Base-by-base conservation (phyloP, 2,113 vertebrate genomes). In the Oxyura jamaicensis region DNA sequence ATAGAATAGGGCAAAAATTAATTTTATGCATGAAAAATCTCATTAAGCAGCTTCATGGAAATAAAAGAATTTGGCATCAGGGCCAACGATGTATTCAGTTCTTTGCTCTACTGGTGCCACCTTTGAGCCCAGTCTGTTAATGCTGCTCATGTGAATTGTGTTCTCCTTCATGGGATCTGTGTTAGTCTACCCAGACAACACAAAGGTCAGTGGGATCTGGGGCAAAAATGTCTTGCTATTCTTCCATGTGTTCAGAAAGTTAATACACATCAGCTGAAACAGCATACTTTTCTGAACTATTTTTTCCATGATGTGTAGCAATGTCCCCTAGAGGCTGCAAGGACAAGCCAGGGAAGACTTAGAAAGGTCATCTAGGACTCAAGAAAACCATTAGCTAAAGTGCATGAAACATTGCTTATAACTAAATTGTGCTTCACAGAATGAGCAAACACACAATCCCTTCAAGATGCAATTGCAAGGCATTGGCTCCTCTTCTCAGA, bases 11-110 rank as follows among this genome's bases (percentile, higher is more conserved):
- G 81, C 46, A 98, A 97, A 98, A 97, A 97, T 83, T 97, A 98
- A 97, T 97, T 97, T 97, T 97, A 97, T 98, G 97, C 91, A 94
- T 98, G 97, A 97, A 97, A 97, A 98, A 96, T 96, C 97, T 97
- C 93, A 97, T 97, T 97, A 97, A 96, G 82, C 85, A 92, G 92
- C 94, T 96, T 96, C 87, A 88, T 11, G 8, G 77, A 97, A 98
- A 97, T 96, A 96, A 96, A 94, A 94, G 88, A 87, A 95, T 81
- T 79, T 87, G 86, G 42, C 94, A 94, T 68, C 75, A 83, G 82
- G 93, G 69, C 68, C 65, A 29, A 36, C 4, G 11, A 87, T 44
- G 19, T 60, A 46, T 33, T 31, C 15, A 26, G 8, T 92, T 96
- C 69, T 72, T 72, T 1, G 2, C 42, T 91, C 93, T 72, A 23